Percentiles rank a stretch among this genome's conserved stretches.
phyloP scores from a whole-genome alignment of 2,113 vertebrate genomes.

The Phylloscopus whistleri region DNA sequence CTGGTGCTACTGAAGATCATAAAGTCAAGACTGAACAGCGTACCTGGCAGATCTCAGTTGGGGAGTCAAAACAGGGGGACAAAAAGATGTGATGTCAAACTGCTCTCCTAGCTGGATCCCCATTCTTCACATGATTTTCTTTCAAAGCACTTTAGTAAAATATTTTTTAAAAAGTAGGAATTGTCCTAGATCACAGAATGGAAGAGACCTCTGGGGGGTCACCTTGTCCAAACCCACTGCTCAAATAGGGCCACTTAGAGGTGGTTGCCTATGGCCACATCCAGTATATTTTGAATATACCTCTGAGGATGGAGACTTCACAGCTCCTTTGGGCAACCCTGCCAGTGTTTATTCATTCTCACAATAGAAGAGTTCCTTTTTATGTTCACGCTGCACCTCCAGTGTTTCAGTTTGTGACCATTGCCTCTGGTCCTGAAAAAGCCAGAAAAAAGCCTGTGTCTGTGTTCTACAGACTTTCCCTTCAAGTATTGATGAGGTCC shows the following conservation, averaged over 20 bases:
- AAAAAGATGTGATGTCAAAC: background rate
- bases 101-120: background rate
- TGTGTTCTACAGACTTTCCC: background rate
- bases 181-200: background rate
- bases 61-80: background rate
- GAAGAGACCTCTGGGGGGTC: background rate
- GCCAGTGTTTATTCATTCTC: background rate
- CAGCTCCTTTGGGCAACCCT: background rate
- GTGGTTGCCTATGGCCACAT: rapidly evolving
- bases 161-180: background rate
- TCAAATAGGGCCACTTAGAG: background rate
- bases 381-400: rapidly evolving
- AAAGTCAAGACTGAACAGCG: background rate
- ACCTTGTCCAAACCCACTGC: background rate
- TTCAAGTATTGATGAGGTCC: background rate
- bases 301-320: background rate
- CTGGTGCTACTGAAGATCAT: background rate
- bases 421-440: background rate
- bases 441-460: background rate
- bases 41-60: background rate
- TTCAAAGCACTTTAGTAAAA: background rate
- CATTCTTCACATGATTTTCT: background rate
- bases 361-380: background rate
- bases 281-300: background rate
- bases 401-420: background rate